Base-by-base conservation (phyloP, 53 echinoderm and acorn worm species). In the Echinometra lucunter region DNA sequence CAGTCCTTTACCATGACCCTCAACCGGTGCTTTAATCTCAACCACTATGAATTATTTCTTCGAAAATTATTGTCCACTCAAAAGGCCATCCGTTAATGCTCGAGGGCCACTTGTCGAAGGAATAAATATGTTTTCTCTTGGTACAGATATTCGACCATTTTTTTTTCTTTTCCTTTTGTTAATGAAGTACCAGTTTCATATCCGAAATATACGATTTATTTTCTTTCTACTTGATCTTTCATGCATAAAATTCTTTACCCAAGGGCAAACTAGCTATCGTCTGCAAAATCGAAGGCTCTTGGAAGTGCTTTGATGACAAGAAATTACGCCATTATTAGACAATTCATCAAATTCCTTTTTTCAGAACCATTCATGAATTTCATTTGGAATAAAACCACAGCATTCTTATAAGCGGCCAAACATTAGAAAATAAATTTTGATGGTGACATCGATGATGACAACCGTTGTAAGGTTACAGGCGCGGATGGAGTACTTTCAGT, bases 81-180 rank as follows among this genome's bases (percentile, higher is more conserved):
- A 85, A 85, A 85, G 45, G 49, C 53, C 85, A 85, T 85, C 85
- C 85, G n/a, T 47, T 85, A 85, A 49, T 85, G 85, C 85, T 85
- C 37, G 58, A 37, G 57, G 88, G 89, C 37, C 89, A 89, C 57
- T 89, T 89, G 89, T 49, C 63, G 38, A 35, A 89, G 1, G 8
- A 6, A 37, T 17, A 34, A 60, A 38, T 15, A 57, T 5, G 32
- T 89, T 60, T 37, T 38, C 60, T 60, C 37, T 57, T 10, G 58
- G 37, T 57, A 8, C 60, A 89, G 4, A 89, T 32, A 89, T 58
- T 60, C 58, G 0, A 60, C 19, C 5, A 58, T 58, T 23, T 60
- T 88, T 45, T 82, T 89, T 89, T 57, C 6, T 21, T 58, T 60
- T 37, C 60, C 38, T 37, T n/a, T 85, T 30, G 49, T 19, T 81